These are phyloP conservation scores for Aphis gossypii DNA, from an alignment of 1,140 invertebrate genomes.

Conservation along the genomic window DNA sequence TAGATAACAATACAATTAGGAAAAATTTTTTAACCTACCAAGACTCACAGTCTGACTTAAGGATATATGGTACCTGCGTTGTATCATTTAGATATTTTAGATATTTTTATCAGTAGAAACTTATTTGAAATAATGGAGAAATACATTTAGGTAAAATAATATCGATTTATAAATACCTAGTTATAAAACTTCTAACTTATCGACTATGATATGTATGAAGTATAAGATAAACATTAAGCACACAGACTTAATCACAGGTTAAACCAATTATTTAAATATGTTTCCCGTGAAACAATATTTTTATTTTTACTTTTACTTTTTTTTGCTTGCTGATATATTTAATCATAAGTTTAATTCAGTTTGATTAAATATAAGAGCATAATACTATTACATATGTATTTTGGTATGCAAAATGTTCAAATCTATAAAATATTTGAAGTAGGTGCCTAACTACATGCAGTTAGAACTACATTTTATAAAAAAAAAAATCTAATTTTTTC, in stretches of 20 bases:
- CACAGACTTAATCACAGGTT: not conserved
- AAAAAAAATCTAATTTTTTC: not conserved
- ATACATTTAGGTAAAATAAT: not conserved
- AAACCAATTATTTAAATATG: not conserved
- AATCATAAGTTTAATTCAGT: not conserved
- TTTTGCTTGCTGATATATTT: not conserved
- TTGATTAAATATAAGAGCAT: not conserved
- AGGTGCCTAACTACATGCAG: not conserved
- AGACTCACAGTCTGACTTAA: not conserved
- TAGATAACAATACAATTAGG: not conserved
- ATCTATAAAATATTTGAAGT: not conserved
- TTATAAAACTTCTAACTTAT: not conserved
- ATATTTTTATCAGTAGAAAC: not conserved
- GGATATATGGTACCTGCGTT: not conserved
- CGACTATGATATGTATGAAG: not conserved
- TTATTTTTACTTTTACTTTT: constrained; percentile 10
- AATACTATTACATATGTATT: not conserved
- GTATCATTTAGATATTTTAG: not conserved
- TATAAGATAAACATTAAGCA: not conserved
- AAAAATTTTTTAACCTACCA: not conserved
- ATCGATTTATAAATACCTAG: not conserved
- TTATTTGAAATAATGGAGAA: not conserved
- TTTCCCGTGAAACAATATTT: not conserved
- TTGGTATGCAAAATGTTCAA: not conserved
- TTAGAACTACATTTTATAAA: not conserved